A percentile compares a stretch with the other conserved stretches of the same genome.
Conservation (phyloP, 2,888 invertebrate genomes). For the Euclidia mi region DNA sequence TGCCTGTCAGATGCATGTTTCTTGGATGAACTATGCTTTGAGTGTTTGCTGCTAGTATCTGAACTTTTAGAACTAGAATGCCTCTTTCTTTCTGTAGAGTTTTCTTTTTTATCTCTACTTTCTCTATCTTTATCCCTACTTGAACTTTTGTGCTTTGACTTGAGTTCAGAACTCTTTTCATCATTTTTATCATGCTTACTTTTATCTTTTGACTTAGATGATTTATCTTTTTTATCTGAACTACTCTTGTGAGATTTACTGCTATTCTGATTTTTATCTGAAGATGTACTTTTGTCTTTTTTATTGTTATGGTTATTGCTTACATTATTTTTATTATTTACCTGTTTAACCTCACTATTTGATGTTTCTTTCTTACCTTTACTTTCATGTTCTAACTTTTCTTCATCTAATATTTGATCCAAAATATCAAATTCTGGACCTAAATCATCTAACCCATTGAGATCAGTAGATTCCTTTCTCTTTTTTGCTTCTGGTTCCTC, state of each 20-base stretch:
- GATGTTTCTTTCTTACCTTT: conserved; percentile 37
- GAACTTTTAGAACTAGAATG: conserved; percentile 63
- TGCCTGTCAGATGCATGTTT: conserved; percentile 63
- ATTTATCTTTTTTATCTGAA: conserved; percentile 63
- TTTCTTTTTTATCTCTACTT: conserved; percentile 69
- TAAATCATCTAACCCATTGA: conserved; percentile 84
- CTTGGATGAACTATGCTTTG: conserved; percentile 62
- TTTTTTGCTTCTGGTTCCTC: conserved; percentile 82
- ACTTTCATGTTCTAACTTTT: conserved; percentile 67
- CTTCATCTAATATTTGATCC: conserved; percentile 87
- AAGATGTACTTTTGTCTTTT: conserved; percentile 32
- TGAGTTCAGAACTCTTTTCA: conserved; percentile 65
- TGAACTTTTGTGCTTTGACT: conserved; percentile 75
- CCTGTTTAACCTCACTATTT: conserved; percentile 35
- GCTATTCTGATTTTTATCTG: conserved; percentile 51
- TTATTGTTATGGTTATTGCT: conserved; percentile 56
- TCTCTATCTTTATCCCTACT: conserved; percentile 70
- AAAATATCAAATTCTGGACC: conserved; percentile 88
- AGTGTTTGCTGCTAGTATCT: conserved; percentile 59
- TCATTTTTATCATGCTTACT: conserved; percentile 59
- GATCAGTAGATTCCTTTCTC: conserved; percentile 75
- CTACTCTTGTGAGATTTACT: conserved; percentile 63
- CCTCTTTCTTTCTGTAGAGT: conserved; percentile 65
- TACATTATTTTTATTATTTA: conserved; percentile 41
- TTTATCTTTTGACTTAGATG: conserved; percentile 57